phyloP scores from a whole-genome alignment of 2,888 invertebrate genomes.

The Eubasilissa splendida region DNA sequence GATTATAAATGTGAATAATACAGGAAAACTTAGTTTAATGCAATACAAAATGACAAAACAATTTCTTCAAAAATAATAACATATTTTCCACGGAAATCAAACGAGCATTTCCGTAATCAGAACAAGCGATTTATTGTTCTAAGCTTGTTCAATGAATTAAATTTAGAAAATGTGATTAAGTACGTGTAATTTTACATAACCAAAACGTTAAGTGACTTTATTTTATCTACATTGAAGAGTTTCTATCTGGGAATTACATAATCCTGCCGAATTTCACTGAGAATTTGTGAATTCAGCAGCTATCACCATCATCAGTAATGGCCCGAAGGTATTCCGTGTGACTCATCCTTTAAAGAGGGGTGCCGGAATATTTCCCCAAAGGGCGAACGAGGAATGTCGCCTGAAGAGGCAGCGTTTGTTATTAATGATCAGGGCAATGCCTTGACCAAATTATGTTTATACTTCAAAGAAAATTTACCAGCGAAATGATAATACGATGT shows the following conservation, averaged over 20 bases:
- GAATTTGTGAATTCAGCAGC: slow-evolving; percentile 21
- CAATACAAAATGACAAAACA: too few species aligned
- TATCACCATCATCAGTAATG: slow-evolving; percentile 5
- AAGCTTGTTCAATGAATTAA: too few species aligned
- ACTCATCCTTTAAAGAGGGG: background rate
- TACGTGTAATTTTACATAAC: background rate
- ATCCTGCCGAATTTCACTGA: slow-evolving; percentile 4
- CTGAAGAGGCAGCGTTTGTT: slow-evolving; percentile 6
- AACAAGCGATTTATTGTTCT: too few species aligned
- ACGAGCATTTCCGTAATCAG: too few species aligned
- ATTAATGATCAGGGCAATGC: slow-evolving; percentile 17
- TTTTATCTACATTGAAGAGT: background rate
- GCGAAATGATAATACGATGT: background rate
- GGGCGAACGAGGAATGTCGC: slow-evolving; percentile 17
- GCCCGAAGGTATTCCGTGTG: slow-evolving; percentile 9
- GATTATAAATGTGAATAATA: too few species aligned
- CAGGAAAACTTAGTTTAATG: too few species aligned
- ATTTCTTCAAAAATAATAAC: too few species aligned
- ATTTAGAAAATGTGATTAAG: too few species aligned
- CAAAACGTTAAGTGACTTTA: background rate
- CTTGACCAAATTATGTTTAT: slow-evolving; percentile 6
- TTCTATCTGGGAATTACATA: background rate
- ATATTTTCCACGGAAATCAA: too few species aligned
- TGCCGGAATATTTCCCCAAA: slow-evolving; percentile 1
- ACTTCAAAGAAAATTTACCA: background rate